Evolutionary conservation across 2,888 invertebrate genomes (phyloP).

Genomic region (Phortica magna): DNA sequence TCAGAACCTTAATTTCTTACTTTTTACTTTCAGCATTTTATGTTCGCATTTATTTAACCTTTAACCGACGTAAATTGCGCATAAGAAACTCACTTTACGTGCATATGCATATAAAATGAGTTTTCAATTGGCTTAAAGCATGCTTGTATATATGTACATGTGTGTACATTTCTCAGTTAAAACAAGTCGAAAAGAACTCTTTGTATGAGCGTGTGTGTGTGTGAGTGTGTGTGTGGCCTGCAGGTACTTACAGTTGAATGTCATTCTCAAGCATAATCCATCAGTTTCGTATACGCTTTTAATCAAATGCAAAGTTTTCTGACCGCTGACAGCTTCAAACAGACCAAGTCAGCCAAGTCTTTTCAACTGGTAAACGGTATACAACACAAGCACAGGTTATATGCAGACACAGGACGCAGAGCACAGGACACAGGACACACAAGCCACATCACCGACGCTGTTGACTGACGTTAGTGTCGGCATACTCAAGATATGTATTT

Average conservation of each 20-base stretch:
- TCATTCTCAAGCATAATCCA: neutral
- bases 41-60: slow-evolving; percentile 21
- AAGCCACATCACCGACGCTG: neutral
- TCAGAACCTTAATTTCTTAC: neutral
- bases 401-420: neutral
- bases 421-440: neutral
- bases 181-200: too few relatives aligned
- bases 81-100: slow-evolving; percentile 5
- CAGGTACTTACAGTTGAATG: neutral
- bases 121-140: slow-evolving; percentile 5
- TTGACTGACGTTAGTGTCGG: neutral
- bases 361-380: neutral
- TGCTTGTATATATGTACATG: neutral
- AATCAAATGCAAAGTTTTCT: slow-evolving; percentile 61
- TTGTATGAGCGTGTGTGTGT: too few relatives aligned
- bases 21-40: neutral
- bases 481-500: too few relatives aligned
- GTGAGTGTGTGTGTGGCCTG: neutral
- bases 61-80: slow-evolving; percentile 7
- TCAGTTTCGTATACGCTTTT: slow-evolving; percentile 52
- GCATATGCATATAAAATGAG: slow-evolving; percentile 20
- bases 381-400: neutral
- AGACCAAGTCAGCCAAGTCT: neutral
- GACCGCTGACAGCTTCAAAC: slow-evolving; percentile 23
- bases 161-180: neutral